Base-by-base conservation (phyloP, 2,888 invertebrate species). In the Dusona sp. region DNA sequence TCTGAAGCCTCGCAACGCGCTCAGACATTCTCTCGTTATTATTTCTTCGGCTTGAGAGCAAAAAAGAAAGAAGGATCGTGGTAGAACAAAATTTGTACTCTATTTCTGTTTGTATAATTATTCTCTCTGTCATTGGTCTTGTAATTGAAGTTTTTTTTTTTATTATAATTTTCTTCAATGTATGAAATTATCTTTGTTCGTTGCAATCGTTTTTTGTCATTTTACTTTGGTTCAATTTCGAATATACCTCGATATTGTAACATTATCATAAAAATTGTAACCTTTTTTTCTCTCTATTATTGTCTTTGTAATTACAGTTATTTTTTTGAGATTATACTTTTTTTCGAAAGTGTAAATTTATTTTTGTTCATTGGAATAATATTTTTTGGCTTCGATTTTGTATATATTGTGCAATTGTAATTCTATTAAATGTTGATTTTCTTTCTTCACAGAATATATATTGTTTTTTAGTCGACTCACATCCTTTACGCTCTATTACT, bases 1-100 rank as follows among this genome's bases (percentile, higher is more conserved):
- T 79, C 98, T 95, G 89, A 97, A 96, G 54, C 96, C 96, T 92
- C 96, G 96, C 83, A 98, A 95, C 57, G 97, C 96, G 92, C 98
- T 98, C 65, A 98, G 94, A 92, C 98, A 98, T 89, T 98, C 97
- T 90, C 98, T 95, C 0, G 97, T 98, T 68, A 98, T 97, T 0
- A 97, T 95, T 91, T 96, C 96, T 92, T 97, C 96, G 36, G 97
- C 98, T 98, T 94, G 85, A 94, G 94, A 88, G 88, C n/a, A 89
- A 16, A 48, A 79, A 48, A n/a, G 61, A 64, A 25, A 42, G 13
- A 29, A 51, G 8, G 13, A 13, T 19, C 19, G 68, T 29, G 0
- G 33, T 68, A 29, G 45, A 51, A 70, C 64, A 33, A 65, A n/a
- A n/a, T n/a, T n/a, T n/a, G n/a, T n/a, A n/a, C n/a, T n/a, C n/a